phyloP scores from a whole-genome alignment of 2,113 vertebrate genomes.

The Catharus minimus region DNA sequence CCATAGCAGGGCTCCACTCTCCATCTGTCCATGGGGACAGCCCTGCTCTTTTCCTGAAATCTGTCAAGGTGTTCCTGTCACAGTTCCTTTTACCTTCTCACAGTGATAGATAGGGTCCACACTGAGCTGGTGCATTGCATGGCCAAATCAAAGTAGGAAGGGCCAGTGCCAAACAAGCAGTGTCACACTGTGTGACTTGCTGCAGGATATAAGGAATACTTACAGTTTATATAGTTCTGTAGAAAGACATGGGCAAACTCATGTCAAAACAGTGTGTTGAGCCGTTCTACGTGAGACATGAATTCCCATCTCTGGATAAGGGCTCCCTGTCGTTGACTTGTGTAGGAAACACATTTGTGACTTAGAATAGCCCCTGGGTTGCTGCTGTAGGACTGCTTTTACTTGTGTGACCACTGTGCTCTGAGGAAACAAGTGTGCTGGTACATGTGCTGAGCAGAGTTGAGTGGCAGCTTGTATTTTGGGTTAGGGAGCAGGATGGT shows the following conservation, averaged over 20 bases:
- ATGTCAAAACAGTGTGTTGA: not conserved
- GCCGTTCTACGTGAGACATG: rapidly evolving
- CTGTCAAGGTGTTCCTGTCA: not conserved
- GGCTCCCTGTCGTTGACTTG: not conserved
- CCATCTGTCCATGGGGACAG: not conserved
- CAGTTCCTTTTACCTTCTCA: not conserved
- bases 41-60: not conserved
- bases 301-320: not conserved
- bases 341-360: not conserved
- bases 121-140: rapidly evolving
- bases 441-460: not conserved
- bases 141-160: not conserved
- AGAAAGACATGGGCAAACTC: not conserved
- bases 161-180: not conserved
- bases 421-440: not conserved
- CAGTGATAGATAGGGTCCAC: not conserved
- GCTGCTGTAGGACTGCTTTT: not conserved
- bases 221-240: not conserved
- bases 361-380: not conserved
- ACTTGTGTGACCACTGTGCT: not conserved
- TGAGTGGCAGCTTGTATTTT: not conserved
- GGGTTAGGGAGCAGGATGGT: not conserved
- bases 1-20: rapidly evolving
- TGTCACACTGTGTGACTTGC: not conserved
- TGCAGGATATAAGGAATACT: not conserved